A percentile compares a stretch with the other conserved stretches of the same genome.
Evolutionary conservation across 1,140 invertebrate genomes (phyloP).

Genomic region (Dinoponera quadriceps): DNA sequence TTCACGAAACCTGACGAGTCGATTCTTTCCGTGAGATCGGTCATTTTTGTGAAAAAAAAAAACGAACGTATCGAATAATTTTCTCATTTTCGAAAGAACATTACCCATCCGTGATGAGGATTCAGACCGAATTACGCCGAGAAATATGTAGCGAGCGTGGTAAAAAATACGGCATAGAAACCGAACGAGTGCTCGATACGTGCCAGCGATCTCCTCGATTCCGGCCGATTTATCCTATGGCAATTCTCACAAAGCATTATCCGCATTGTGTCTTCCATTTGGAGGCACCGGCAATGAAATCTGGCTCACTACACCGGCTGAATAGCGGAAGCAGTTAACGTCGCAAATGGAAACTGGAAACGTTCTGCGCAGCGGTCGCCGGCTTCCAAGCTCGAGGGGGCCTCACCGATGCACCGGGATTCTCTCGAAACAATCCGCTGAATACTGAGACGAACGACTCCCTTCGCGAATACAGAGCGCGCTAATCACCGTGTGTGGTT

Average conservation of each 20-base stretch:
- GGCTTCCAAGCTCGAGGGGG: slow-evolving; percentile 50
- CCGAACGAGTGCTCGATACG: neutral
- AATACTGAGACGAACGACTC: slow-evolving; percentile 36
- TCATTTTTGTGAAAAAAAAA: too few species aligned
- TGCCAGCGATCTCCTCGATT: slow-evolving; percentile 31
- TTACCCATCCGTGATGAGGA: too few species aligned
- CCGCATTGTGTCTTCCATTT: slow-evolving; percentile 28
- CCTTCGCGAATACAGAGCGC: slow-evolving; percentile 16
- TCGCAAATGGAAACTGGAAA: slow-evolving; percentile 77
- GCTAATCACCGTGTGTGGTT: slow-evolving; percentile 43
- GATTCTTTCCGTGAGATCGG: too few species aligned
- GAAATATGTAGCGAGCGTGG: neutral
- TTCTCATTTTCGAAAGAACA: too few species aligned
- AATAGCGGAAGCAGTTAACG: slow-evolving; percentile 71
- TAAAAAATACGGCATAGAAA: neutral
- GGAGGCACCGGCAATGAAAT: slow-evolving; percentile 63
- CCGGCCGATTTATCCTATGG: slow-evolving; percentile 60
- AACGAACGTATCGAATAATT: too few species aligned
- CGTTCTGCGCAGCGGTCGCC: slow-evolving; percentile 25
- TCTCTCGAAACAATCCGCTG: slow-evolving; percentile 3
- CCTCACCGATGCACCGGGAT: neutral
- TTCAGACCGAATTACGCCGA: neutral
- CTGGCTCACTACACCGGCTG: slow-evolving; percentile 49
- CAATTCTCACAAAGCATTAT: slow-evolving; percentile 41
- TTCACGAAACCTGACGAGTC: neutral